Conservation (phyloP, 2,113 vertebrate genomes). For the Corythaixoides concolor region DNA sequence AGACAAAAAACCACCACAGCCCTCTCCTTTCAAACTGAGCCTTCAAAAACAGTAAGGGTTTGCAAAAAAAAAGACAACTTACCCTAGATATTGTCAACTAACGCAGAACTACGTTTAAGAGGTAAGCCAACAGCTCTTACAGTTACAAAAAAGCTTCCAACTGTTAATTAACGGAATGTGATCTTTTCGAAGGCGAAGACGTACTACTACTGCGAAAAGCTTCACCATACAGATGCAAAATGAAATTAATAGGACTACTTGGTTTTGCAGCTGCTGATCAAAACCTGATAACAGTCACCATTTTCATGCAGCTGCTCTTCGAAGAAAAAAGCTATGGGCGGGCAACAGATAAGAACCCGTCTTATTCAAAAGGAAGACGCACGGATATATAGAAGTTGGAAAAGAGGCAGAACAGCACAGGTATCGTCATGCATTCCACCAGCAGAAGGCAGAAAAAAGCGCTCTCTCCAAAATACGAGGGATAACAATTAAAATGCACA, state of each 20-base stretch:
- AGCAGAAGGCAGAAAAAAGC: background rate
- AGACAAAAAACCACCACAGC: background rate
- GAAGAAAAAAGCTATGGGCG: background rate
- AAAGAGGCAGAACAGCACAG: background rate
- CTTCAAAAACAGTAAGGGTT: background rate
- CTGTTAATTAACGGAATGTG: background rate
- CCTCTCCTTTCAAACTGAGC: background rate
- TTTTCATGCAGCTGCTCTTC: background rate
- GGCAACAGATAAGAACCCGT: background rate
- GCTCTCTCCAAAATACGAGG: background rate
- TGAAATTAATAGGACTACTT: background rate
- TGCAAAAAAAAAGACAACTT: background rate
- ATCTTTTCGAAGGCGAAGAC: background rate
- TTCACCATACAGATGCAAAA: background rate
- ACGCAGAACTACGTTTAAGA: background rate
- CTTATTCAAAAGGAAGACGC: background rate
- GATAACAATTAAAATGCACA: background rate
- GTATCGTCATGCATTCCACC: background rate
- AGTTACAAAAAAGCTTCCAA: background rate
- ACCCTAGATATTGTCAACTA: background rate
- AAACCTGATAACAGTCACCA: background rate
- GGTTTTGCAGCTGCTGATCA: background rate
- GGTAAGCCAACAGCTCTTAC: background rate
- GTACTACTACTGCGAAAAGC: background rate
- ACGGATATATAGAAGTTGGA: background rate